Evolutionary conservation across 1,140 invertebrate genomes (phyloP), one percentile per base, ranked within the genome.

Genomic region (Anoplophora glabripennis): DNA sequence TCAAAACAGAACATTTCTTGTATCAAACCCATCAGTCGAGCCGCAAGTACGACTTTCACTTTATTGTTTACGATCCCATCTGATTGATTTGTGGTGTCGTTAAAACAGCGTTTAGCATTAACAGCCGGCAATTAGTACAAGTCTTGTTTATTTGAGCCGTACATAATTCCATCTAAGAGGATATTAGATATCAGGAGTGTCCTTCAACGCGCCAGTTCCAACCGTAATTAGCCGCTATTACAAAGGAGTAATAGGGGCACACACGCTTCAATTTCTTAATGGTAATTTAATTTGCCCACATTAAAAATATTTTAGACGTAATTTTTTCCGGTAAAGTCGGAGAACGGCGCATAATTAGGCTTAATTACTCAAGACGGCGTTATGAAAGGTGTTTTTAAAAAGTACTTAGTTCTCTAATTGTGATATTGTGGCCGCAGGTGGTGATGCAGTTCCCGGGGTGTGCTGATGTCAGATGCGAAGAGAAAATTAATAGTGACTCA

Each of bases 351-450:
- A 47, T 59, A 49, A 63, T 63, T 55, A 63, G 37, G 21, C 42
- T 48, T 63, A 59, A 63, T 59, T 63, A 55, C 59, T 63, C 33
- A 41, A 10, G 3, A 33, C 33, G 34, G 21, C 46, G 55, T 59
- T 57, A 61, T 52, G 48, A 57, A 54, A 64, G 59, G 63, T 61
- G 58, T 61, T 64, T 56, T 61, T 64, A 61, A 61, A 64, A 61
- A 53, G 33, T 52, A 57, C 48, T 61, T 64, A 61, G 44, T 46
- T 14, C 33, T 53, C 57, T 61, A 66, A 66, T 64, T 64, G 64
- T 61, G 53, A 66, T 64, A 64, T 66, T 61, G 47, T 52, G 3
- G 5, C 21, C 3, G 21, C 21, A 3, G 21, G 21, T 2, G 21
- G 3, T 28, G n/a, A n/a, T 28, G 21, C 2, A 28, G 21, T 3